Conservation (phyloP, 1,140 invertebrate species). For the Tetramorium parvispinum region DNA sequence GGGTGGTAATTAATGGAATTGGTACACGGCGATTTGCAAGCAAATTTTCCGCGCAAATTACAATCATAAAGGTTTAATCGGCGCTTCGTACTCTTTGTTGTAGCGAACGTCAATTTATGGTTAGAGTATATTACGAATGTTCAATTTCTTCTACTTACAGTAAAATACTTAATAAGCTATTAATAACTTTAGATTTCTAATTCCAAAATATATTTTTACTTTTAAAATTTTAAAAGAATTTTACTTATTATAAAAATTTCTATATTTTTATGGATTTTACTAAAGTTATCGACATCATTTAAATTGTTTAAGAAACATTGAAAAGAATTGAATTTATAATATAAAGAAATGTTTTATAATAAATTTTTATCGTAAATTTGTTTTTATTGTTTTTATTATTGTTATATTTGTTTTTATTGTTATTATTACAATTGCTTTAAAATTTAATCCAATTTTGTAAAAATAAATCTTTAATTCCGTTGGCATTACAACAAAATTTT, state of each 20-base stretch:
- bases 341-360: background rate
- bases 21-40: conserved; percentile 7
- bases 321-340: background rate
- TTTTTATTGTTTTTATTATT: background rate
- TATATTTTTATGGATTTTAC: background rate
- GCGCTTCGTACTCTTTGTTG: background rate
- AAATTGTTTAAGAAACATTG: background rate
- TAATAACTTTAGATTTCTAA: background rate
- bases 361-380: background rate
- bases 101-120: background rate
- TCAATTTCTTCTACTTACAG: background rate
- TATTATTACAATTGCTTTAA: background rate
- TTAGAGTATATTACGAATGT: background rate
- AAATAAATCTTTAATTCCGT: background rate
- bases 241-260: conserved; percentile 9
- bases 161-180: background rate
- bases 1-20: conserved; percentile 23
- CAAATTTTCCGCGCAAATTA: conserved; percentile 1
- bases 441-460: conserved; percentile 3
- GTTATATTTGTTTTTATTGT: background rate
- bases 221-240: too few species aligned
- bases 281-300: background rate
- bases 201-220: background rate
- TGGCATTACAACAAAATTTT: background rate
- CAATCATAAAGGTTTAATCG: conserved; percentile 30